phyloP scores from a whole-genome alignment of 2,888 invertebrate species.

The Sinhomidia bicolor region DNA sequence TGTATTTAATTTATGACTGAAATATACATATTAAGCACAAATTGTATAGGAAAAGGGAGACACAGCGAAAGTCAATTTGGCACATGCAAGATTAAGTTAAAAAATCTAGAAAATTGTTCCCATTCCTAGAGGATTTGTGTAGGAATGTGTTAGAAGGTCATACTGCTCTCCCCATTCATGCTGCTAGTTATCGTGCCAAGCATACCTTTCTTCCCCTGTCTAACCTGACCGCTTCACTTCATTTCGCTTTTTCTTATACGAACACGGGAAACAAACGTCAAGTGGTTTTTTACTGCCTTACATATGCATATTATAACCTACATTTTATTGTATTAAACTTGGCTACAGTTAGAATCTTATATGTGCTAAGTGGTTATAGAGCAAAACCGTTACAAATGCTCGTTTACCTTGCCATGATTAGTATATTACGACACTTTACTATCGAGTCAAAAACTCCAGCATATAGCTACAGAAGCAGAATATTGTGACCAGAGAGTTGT shows the following conservation, averaged over 20 bases:
- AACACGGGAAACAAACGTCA: constrained; percentile 12
- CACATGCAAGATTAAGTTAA: constrained; percentile 50
- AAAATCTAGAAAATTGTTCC: constrained; percentile 57
- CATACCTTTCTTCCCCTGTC: neutral
- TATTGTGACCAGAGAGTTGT: neutral
- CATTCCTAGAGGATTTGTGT: constrained; percentile 43
- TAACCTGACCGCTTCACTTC: constrained; percentile 1
- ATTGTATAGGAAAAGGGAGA: neutral
- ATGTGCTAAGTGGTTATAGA: neutral
- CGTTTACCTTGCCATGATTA: constrained; percentile 63
- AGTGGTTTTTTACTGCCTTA: neutral
- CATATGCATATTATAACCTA: neutral
- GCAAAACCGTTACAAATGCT: constrained; percentile 24
- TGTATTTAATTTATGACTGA: neutral
- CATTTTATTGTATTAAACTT: neutral
- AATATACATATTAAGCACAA: neutral
- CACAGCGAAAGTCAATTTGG: constrained; percentile 61
- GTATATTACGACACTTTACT: constrained; percentile 9
- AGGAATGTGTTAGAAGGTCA: constrained; percentile 69
- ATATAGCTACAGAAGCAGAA: neutral
- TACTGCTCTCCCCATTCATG: neutral
- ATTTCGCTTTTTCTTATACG: neutral
- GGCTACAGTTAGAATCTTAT: neutral
- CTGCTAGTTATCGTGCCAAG: neutral
- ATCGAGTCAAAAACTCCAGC: neutral